phyloP scores from a whole-genome alignment of 2,888 invertebrate genomes.

The Diplolepis rosae region DNA sequence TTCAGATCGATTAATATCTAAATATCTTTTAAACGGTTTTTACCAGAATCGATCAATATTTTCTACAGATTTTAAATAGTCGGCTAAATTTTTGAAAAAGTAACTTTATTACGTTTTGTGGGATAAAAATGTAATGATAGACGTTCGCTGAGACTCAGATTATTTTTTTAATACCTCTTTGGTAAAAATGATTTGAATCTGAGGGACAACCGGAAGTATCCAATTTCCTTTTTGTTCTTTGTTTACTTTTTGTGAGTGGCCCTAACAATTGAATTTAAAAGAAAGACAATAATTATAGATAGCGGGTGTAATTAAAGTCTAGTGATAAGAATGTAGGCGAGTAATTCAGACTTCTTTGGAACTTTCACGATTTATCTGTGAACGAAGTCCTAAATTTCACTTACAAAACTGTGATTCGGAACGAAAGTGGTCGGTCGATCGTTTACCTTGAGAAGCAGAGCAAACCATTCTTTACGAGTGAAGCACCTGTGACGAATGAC shows the following conservation, averaged over 20 bases:
- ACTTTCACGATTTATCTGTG: constrained; percentile 61
- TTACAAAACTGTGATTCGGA: constrained; percentile 60
- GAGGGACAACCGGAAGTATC: background rate
- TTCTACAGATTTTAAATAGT: too few relatives aligned
- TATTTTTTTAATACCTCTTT: too few relatives aligned
- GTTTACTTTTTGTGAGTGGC: background rate
- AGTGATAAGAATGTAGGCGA: constrained; percentile 35
- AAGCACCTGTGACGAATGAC: constrained; percentile 39
- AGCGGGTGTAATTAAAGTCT: constrained; percentile 6
- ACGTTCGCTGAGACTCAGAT: too few relatives aligned
- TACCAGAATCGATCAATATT: too few relatives aligned
- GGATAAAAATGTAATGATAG: too few relatives aligned
- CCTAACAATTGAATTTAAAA: background rate
- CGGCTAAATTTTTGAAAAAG: too few relatives aligned
- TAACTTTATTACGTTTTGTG: too few relatives aligned
- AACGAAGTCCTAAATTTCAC: constrained; percentile 63
- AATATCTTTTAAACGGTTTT: too few relatives aligned
- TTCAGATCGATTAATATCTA: too few relatives aligned
- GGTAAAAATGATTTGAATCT: background rate
- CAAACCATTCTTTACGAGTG: constrained; percentile 51
- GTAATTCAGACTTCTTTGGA: constrained; percentile 44
- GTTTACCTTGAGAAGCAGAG: constrained; percentile 65
- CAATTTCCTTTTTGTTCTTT: background rate
- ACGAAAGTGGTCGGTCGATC: constrained; percentile 60
- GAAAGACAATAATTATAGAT: background rate